These are phyloP conservation scores for Hecatera dysodea DNA, from an alignment of 2,888 invertebrate species.

Conservation along the genomic window DNA sequence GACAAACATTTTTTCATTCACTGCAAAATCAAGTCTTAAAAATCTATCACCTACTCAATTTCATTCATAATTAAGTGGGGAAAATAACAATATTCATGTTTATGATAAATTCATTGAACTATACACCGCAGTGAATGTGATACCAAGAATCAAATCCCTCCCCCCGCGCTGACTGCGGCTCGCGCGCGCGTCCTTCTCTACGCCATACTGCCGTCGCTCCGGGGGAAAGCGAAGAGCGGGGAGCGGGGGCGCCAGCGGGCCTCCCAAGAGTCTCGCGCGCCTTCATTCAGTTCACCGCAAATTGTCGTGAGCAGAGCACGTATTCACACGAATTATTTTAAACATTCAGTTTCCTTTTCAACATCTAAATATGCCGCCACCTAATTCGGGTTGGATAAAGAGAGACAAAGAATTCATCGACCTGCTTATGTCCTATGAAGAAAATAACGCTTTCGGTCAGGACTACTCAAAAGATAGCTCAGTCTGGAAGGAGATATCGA, in stretches of 20 bases:
- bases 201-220: not conserved
- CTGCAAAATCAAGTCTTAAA: not conserved
- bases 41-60: not conserved
- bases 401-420: conserved; percentile 9
- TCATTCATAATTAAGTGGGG: not conserved
- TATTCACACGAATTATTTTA: not conserved
- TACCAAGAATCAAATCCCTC: conserved; percentile 5
- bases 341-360: not conserved
- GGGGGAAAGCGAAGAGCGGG: conserved; percentile 10
- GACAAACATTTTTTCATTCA: not conserved
- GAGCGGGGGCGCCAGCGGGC: too few species aligned
- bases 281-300: conserved; percentile 27
- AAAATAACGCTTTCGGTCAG: not conserved
- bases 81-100: conserved; percentile 6
- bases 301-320: conserved; percentile 10
- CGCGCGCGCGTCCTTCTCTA: not conserved
- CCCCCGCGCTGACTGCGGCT: not conserved
- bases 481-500: conserved; percentile 13
- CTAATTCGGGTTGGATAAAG: not conserved
- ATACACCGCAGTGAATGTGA: not conserved
- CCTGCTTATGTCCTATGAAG: conserved; percentile 13
- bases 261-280: conserved; percentile 30
- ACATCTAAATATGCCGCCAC: conserved; percentile 9
- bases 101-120: not conserved
- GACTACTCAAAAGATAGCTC: not conserved